Conservation (phyloP, 2,888 invertebrate species). For the Aproaerema taeniolella region DNA sequence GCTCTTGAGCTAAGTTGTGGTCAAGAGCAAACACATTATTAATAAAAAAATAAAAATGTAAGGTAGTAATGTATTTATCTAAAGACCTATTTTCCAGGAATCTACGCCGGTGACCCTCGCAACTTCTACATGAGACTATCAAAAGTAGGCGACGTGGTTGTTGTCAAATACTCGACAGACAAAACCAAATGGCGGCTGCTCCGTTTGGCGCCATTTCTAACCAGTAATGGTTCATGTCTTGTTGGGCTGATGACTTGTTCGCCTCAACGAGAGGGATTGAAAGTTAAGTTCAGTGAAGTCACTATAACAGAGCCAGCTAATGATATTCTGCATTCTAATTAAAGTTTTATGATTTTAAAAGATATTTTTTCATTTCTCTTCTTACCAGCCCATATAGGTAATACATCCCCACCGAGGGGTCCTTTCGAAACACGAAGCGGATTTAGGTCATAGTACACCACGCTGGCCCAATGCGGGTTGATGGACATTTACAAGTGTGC, state of each 20-base stretch:
- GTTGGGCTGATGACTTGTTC: constrained; percentile 55
- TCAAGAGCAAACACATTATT: too few relatives aligned
- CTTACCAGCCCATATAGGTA: too few relatives aligned
- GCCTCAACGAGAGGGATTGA: constrained; percentile 42
- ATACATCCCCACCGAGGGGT: too few relatives aligned
- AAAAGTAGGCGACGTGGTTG: constrained; percentile 37
- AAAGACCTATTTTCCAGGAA: constrained; percentile 37
- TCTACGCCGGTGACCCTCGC: constrained; percentile 45
- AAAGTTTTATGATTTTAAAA: too few relatives aligned
- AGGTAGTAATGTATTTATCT: too few relatives aligned
- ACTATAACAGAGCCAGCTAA: constrained; percentile 33
- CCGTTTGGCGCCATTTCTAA: constrained; percentile 41
- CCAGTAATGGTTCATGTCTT: constrained; percentile 29
- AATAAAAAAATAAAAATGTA: too few relatives aligned
- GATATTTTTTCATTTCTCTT: too few relatives aligned
- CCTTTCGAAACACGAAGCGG: too few relatives aligned
- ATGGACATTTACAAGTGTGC: too few relatives aligned
- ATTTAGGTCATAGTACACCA: too few relatives aligned
- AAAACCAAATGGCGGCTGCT: constrained; percentile 42
- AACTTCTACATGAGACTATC: constrained; percentile 55
- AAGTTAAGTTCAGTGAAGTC: constrained; percentile 43
- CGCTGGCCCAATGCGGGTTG: too few relatives aligned
- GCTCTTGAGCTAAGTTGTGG: too few relatives aligned
- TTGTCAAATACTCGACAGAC: constrained; percentile 55
- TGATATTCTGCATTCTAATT: constrained; percentile 55